Base-by-base conservation (phyloP, 1,140 invertebrate species). In the Zophobas morio region DNA sequence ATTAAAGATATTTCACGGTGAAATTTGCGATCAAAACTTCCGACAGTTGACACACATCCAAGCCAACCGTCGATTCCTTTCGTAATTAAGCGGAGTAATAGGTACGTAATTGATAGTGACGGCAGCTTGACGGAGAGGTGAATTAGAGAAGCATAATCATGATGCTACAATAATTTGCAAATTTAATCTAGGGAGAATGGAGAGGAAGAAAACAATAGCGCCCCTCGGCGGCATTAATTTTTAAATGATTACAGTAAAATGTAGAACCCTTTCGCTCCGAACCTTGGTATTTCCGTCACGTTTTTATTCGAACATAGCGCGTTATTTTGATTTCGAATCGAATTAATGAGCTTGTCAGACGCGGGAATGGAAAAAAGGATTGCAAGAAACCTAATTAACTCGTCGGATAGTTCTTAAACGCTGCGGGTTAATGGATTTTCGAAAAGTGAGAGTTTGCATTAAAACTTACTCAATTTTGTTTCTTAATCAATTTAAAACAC, bases 401-500 rank as follows among this genome's bases (percentile, higher is more conserved):
- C 42, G 37, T 42, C 20, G 39, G 42, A 66, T 66, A 66, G 60
- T 66, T 66, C 0, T 40, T 63, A 66, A 66, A 66, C 42, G 6
- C 49, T 51, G 8, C 32, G 20, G 34, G 49, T 35, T 35, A 57
- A 57, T 56, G 57, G 1, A 39, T 63, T 63, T 63, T 6, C 6
- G 37, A 51, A 42, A 42, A 66, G 36, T 49, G 34, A 72, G 37
- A 51, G 49, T 72, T 72, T 36, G 51, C 70, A 51, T 72, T 56
- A 72, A 66, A 72, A 72, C 47, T 72, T 63, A 20, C 34, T 42
- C 57, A 63, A 63, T 63, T 70, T 72, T 51, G 60, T 46, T 56
- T 56, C 70, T 56, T 72, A 56, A 72, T 72, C 70, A 72, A 72
- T 72, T 72, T 72, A 72, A 49, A 72, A 51, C 70, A 70, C 20